Base-by-base conservation (phyloP, 2,113 vertebrate genomes). In the Chaetops frenatus region DNA sequence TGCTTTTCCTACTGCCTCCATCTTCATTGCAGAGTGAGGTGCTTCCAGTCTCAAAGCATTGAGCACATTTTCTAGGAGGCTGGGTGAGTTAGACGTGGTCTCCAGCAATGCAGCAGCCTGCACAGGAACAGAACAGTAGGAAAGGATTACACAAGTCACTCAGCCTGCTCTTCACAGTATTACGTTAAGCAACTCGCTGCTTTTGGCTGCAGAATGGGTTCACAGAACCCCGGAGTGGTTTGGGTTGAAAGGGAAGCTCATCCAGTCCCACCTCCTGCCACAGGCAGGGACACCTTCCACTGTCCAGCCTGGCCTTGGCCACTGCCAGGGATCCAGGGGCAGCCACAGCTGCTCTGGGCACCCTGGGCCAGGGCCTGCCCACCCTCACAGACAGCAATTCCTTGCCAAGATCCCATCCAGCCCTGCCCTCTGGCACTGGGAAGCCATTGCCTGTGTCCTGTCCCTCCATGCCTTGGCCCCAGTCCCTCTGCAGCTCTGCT, bases 1-100 rank as follows among this genome's bases (percentile, higher is more conserved):
- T 81, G 98, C 95, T 98, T 99, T 99, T 97, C 98, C 98, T 38
- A 96, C 98, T 90, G 99, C 98, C 97, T 99, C 99, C 99, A 99
- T 99, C 98, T 99, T 99, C 98, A 99, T 99, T 98, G 98, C 98
- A 99, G 92, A 98, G 92, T 95, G 77, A 95, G 94, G 96, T 98
- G 95, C 66, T 84, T 51, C 86, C 74, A 93, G 96, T 97, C 92
- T 97, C 98, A 98, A 84, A 98, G 97, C 98, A 98, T 98, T 94
- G 97, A 98, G 97, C 97, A 97, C 96, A 47, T 56, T 40, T 97
- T 88, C 77, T 65, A 62, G 71, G 64, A 81, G 95, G 89, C 85
- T 57, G 48, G 38, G 27, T 65, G 86, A 94, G 92, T 58, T 90
- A 95, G 69, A 72, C n/a, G 70, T 22, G 62, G 93, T 88, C 88